phyloP scores from a whole-genome alignment of 1,140 invertebrate genomes.

The Sarcophaga peregrina region DNA sequence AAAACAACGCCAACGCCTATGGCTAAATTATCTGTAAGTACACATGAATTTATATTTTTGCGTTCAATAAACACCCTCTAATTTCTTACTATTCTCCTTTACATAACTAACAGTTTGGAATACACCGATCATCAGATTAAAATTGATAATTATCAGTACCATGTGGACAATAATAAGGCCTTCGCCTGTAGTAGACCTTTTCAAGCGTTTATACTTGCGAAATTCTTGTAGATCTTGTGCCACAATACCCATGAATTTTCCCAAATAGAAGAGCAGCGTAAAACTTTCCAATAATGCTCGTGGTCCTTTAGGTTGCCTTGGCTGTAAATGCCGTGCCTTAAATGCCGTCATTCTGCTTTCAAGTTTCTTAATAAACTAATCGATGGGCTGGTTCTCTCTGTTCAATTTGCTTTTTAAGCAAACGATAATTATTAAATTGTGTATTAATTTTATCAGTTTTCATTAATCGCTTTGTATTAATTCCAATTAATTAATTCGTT shows the following conservation, averaged over 20 bases:
- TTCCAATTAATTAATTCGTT: no score
- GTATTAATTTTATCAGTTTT: no score
- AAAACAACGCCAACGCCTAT: conserved; percentile 1
- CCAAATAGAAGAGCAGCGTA: conserved; percentile 30
- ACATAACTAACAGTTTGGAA: background rate
- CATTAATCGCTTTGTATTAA: no score
- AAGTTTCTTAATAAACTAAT: background rate
- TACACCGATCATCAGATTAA: conserved; percentile 18
- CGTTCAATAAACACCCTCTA: no score
- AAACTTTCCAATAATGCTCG: conserved; percentile 34
- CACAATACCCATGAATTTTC: conserved; percentile 38
- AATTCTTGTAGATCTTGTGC: conserved; percentile 41
- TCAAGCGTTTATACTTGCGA: conserved; percentile 22
- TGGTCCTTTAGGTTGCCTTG: background rate
- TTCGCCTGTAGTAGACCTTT: conserved; percentile 6
- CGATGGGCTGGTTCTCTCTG: no score
- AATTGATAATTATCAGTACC: conserved; percentile 1
- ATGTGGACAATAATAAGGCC: background rate
- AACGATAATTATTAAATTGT: no score
- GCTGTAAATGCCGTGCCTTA: background rate
- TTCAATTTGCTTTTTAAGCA: no score
- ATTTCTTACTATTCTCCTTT: background rate
- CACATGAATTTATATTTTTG: background rate
- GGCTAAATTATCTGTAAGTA: conserved; percentile 10
- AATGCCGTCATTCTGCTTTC: background rate